phyloP scores from a whole-genome alignment of 2,888 invertebrate genomes.

The Harpalus rufipes region DNA sequence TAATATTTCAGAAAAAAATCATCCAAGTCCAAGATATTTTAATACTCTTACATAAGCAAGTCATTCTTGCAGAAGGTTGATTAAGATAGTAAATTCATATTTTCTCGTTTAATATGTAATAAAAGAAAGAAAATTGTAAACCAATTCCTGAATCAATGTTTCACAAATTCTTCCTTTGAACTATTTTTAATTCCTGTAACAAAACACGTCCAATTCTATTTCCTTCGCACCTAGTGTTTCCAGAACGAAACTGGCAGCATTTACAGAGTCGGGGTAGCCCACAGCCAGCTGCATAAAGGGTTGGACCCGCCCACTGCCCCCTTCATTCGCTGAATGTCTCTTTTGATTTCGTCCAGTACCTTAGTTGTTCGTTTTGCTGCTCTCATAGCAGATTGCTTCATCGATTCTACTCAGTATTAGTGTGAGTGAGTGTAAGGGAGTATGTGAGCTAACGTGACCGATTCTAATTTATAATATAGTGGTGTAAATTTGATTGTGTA shows the following conservation, averaged over 20 bases:
- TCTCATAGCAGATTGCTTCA: conserved; percentile 56
- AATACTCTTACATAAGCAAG: no score
- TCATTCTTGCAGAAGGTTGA: no score
- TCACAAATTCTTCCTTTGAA: not conserved
- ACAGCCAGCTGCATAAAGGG: not conserved
- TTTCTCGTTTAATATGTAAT: not conserved
- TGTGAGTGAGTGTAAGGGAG: not conserved
- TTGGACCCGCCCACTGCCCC: not conserved
- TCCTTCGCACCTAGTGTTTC: not conserved
- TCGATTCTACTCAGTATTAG: conserved; percentile 43
- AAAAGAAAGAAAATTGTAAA: not conserved
- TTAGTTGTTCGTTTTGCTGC: conserved; percentile 45
- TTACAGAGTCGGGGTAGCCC: not conserved
- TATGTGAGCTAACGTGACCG: not conserved
- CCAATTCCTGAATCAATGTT: not conserved
- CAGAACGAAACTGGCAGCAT: not conserved
- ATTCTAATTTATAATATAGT: not conserved
- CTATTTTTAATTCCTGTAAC: not conserved
- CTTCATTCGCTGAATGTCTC: conserved; percentile 50
- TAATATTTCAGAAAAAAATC: no score
- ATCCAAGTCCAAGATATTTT: no score
- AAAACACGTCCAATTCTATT: not conserved
- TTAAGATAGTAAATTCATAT: not conserved
- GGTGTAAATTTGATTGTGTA: not conserved
- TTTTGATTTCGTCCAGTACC: conserved; percentile 51